Evolutionary conservation across 2,113 vertebrate genomes (phyloP).

Genomic region (Megatriorchis doriae): DNA sequence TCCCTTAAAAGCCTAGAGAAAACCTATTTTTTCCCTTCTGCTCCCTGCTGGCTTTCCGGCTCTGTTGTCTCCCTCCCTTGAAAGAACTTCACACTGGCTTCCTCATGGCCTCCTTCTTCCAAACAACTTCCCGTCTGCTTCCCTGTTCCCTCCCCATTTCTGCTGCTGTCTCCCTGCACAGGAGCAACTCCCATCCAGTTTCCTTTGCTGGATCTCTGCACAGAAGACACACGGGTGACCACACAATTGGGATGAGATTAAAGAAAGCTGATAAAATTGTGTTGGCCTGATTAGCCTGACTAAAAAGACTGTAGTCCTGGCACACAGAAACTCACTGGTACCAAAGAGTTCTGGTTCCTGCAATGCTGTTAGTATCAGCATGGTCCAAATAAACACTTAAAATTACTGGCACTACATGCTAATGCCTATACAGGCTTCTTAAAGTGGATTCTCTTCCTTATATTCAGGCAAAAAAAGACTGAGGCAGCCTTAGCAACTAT

Average conservation of each 20-base stretch:
- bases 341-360: background rate
- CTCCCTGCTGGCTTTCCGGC: conserved; percentile 59
- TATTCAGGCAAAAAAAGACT: background rate
- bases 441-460: background rate
- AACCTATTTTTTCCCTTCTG: conserved; percentile 57
- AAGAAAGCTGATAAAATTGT: background rate
- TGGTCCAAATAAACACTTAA: background rate
- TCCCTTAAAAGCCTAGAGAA: conserved; percentile 39
- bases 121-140: conserved; percentile 57
- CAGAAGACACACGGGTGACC: background rate
- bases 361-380: background rate
- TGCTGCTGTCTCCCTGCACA: conserved; percentile 17
- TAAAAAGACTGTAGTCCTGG: background rate
- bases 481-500: background rate
- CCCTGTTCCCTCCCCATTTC: conserved; percentile 35
- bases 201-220: conserved; percentile 25
- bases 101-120: conserved; percentile 52
- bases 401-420: background rate
- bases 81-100: conserved; percentile 61
- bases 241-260: background rate
- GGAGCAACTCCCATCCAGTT: conserved; percentile 36
- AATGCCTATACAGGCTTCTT: background rate
- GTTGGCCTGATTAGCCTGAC: background rate
- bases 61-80: conserved; percentile 46
- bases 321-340: background rate